Evolutionary conservation across 2,888 invertebrate genomes (phyloP).

Genomic region (Clostera curtula): DNA sequence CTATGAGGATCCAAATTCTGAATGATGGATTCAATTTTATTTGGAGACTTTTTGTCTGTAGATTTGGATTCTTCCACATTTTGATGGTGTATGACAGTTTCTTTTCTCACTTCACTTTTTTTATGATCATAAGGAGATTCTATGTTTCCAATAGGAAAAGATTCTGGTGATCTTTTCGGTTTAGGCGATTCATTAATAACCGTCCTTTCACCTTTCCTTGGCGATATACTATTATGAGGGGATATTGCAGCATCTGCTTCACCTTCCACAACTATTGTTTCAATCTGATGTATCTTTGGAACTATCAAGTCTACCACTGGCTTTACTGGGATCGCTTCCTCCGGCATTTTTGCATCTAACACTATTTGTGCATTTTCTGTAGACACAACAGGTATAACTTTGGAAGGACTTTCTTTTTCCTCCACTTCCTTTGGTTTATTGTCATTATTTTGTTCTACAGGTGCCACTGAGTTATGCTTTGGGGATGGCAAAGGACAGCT

Average conservation of each 20-base stretch:
- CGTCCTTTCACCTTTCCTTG: slow-evolving; percentile 44
- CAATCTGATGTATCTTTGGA: slow-evolving; percentile 52
- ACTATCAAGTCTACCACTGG: slow-evolving; percentile 47
- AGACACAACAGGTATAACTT: slow-evolving; percentile 59
- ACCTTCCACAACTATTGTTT: slow-evolving; percentile 59
- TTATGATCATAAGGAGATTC: slow-evolving; percentile 42
- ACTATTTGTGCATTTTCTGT: slow-evolving; percentile 62
- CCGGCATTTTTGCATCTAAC: slow-evolving; percentile 53
- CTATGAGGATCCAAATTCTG: slow-evolving; percentile 54
- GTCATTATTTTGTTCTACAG: slow-evolving; percentile 39
- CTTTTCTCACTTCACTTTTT: slow-evolving; percentile 56
- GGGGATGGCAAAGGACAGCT: slow-evolving; percentile 68
- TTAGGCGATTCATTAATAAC: slow-evolving; percentile 53
- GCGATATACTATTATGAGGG: slow-evolving; percentile 38
- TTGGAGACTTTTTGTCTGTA: slow-evolving; percentile 54
- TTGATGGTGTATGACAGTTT: slow-evolving; percentile 66
- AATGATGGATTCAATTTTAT: slow-evolving; percentile 55
- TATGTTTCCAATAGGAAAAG: slow-evolving; percentile 25
- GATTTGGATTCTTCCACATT: slow-evolving; percentile 46
- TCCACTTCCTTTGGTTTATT: slow-evolving; percentile 51
- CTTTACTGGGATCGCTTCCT: slow-evolving; percentile 36
- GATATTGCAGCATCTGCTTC: slow-evolving; percentile 53
- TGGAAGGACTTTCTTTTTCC: slow-evolving; percentile 56
- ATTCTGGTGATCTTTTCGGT: slow-evolving; percentile 47
- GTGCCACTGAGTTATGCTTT: slow-evolving; percentile 42